Percentiles rank a stretch among this genome's conserved stretches.
Conservation (phyloP, 1,140 invertebrate species). For the Hylaeus volcanicus region DNA sequence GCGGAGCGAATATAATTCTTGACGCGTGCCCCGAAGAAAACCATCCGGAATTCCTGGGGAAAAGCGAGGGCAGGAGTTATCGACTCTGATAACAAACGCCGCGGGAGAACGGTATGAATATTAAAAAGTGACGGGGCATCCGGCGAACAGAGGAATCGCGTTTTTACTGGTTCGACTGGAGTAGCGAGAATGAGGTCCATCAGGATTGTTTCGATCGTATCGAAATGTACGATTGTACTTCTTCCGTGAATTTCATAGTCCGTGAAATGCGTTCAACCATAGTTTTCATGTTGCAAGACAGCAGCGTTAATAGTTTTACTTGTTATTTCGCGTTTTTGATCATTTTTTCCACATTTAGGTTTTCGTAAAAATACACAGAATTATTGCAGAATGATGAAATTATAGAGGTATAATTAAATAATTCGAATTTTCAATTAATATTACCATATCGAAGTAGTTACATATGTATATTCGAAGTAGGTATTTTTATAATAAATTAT, state of each 20-base stretch:
- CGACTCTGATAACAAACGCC: slow-evolving; percentile 40
- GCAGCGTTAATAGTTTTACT: too few species aligned
- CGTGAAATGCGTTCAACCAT: neutral
- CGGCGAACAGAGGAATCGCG: neutral
- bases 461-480: too few species aligned
- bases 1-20: slow-evolving; percentile 36
- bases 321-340: too few species aligned
- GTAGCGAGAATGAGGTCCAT: neutral
- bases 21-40: slow-evolving; percentile 48
- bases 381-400: too few species aligned
- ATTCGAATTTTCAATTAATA: too few species aligned
- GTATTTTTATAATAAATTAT: too few species aligned
- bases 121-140: slow-evolving; percentile 16
- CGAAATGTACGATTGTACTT: neutral
- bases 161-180: neutral
- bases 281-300: too few species aligned
- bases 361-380: too few species aligned
- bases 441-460: too few species aligned
- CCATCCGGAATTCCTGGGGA: slow-evolving; percentile 37
- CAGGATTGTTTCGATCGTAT: neutral
- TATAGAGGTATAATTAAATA: too few species aligned
- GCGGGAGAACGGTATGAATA: slow-evolving; percentile 33
- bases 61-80: slow-evolving; percentile 19
- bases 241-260: neutral
- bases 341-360: too few species aligned